phyloP scores from a whole-genome alignment of 2,888 invertebrate genomes.

The Heteromurus nitidus region DNA sequence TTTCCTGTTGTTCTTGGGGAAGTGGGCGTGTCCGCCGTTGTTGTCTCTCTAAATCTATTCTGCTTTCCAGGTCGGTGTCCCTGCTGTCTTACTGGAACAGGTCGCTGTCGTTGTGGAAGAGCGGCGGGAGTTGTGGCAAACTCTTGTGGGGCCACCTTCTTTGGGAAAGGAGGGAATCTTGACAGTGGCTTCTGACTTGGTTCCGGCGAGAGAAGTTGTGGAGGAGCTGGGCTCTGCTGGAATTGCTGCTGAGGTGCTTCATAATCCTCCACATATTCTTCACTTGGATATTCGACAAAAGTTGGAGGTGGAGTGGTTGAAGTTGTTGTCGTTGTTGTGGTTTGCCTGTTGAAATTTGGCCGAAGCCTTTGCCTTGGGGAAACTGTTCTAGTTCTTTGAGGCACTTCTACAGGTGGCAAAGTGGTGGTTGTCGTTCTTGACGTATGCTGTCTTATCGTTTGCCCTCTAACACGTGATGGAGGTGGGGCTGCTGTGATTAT shows the following conservation, averaged over 20 bases:
- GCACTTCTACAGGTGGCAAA: conserved; percentile 13
- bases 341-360: conserved; percentile 36
- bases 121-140: conserved; percentile 24
- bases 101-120: conserved; percentile 24
- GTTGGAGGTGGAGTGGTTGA: conserved; percentile 49
- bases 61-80: conserved; percentile 24
- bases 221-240: conserved; percentile 38
- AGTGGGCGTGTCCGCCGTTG: conserved; percentile 49
- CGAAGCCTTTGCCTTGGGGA: conserved; percentile 40
- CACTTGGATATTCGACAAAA: conserved; percentile 51
- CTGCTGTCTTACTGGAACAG: not conserved
- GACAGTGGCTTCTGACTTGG: conserved; percentile 19
- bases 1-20: conserved; percentile 69
- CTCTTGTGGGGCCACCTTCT: conserved; percentile 26
- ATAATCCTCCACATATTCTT: conserved; percentile 65
- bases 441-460: conserved; percentile 18
- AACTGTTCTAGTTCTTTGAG: conserved; percentile 13
- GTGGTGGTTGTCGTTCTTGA: conserved; percentile 19
- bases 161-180: conserved; percentile 47
- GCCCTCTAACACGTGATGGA: conserved; percentile 49
- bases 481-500: conserved; percentile 17
- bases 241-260: conserved; percentile 20
- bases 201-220: conserved; percentile 22
- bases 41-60: conserved; percentile 45
- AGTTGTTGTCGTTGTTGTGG: conserved; percentile 45